Conservation (phyloP, 2,888 invertebrate genomes). For the Melieria omissa region DNA sequence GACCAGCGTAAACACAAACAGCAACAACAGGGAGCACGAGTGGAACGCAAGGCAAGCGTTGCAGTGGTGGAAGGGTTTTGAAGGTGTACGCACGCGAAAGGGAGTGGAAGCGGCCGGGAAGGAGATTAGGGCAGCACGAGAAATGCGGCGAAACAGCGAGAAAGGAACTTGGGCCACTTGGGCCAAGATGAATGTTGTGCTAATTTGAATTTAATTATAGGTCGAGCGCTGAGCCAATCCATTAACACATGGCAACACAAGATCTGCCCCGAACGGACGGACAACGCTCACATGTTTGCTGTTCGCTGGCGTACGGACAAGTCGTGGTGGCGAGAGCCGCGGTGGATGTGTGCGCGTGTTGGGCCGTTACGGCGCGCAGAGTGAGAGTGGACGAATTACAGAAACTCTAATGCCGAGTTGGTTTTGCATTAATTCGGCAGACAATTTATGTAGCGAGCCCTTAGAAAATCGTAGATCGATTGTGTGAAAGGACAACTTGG, state of each 20-base stretch:
- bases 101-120: too few species aligned
- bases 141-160: too few species aligned
- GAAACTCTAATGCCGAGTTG: too few species aligned
- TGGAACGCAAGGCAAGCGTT: not conserved
- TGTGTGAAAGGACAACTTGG: too few species aligned
- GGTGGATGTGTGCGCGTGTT: not conserved
- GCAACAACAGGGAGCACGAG: not conserved
- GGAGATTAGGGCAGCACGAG: too few species aligned
- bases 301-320: not conserved
- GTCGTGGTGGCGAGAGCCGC: not conserved
- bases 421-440: too few species aligned
- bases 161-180: too few species aligned
- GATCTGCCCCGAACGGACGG: not conserved
- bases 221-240: slow-evolving; percentile 50
- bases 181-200: slow-evolving; percentile 52
- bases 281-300: not conserved
- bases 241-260: slow-evolving; percentile 53
- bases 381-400: too few species aligned
- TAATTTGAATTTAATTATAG: slow-evolving; percentile 66
- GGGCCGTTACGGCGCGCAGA: too few species aligned
- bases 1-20: not conserved
- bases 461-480: too few species aligned
- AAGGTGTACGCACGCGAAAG: too few species aligned
- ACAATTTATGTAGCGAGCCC: too few species aligned
- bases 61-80: not conserved